Base-by-base conservation (phyloP, 35 echinoderm and acorn worm species). In the Acanthaster planci region DNA sequence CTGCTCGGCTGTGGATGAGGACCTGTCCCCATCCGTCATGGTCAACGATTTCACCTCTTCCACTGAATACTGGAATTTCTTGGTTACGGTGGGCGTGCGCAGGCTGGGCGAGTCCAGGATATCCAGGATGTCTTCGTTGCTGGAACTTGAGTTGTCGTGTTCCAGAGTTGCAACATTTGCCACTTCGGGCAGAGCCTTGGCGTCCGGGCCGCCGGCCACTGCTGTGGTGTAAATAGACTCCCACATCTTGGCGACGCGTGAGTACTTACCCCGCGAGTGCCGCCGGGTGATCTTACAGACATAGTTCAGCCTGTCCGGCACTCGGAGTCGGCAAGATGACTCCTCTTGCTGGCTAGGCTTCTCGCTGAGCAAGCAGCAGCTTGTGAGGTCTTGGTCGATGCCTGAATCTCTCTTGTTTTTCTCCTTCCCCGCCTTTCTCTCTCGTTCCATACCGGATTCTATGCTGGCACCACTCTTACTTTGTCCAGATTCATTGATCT, bases 241-340 rank as follows among this genome's bases (percentile, higher is more conserved):
- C 94, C 94, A 97, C n/a, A 92, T 67, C 50, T 92, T 76, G 0
- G 90, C 79, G 38, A 92, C 51, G 12, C 76, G 34, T n/a, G 94
- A 97, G 86, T 97, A 97, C 64, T 97, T 97, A 5, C 94, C 94
- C 14, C 83, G 81, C 1, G 94, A 97, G 19, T 85, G 86, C 18
- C 94, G 76, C 68, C 89, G 89, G 23, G 89, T 92, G 10, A 97
- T 83, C 44, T 23, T 90, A 37, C 27, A 84, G 55, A 38, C 64
- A 57, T 52, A 51, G 14, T 50, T 82, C 23, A n/a, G 80, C 77
- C 39, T 82, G 23, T 39, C 72, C 27, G 53, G 51, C n/a, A 51
- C 86, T 38, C 59, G 60, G 39, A 56, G 58, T 77, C 78, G 67
- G 47, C 37, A 86, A 39, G 82, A 58, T n/a, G n/a, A n/a, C 60